phyloP scores from a whole-genome alignment of 2,888 invertebrate species.

The Protodeltote pygarga region DNA sequence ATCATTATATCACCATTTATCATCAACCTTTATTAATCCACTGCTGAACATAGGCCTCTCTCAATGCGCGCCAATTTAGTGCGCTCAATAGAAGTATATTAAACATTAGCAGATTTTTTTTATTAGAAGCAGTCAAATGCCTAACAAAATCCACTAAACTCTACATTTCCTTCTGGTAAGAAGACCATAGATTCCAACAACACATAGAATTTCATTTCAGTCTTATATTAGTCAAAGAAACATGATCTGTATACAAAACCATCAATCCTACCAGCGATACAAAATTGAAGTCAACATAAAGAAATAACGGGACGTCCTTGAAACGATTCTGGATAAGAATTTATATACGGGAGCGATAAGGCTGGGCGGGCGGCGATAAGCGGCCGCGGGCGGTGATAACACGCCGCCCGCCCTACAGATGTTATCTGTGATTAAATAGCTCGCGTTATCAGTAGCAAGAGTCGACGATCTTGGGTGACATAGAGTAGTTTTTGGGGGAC shows the following conservation, averaged over 20 bases:
- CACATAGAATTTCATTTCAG: too few relatives aligned
- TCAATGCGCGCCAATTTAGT: too few relatives aligned
- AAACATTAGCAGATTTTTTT: too few relatives aligned
- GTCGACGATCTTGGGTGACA: slow-evolving; percentile 65
- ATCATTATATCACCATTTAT: too few relatives aligned
- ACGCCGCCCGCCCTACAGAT: slow-evolving; percentile 75
- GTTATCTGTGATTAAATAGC: slow-evolving; percentile 83
- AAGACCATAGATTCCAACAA: too few relatives aligned
- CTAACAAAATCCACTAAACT: too few relatives aligned
- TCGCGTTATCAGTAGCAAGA: slow-evolving; percentile 70
- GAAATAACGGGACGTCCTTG: slow-evolving; percentile 60
- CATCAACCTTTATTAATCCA: too few relatives aligned
- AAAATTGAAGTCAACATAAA: slow-evolving; percentile 47
- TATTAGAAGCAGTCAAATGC: too few relatives aligned
- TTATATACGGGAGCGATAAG: slow-evolving; percentile 74
- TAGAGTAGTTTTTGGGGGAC: slow-evolving; percentile 53
- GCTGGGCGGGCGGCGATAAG: slow-evolving; percentile 71
- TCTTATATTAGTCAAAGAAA: too few relatives aligned
- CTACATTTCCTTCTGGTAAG: too few relatives aligned
- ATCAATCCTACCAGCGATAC: slow-evolving; percentile 32
- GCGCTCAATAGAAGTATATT: too few relatives aligned
- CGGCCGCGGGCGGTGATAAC: slow-evolving; percentile 71
- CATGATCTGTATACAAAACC: neutral
- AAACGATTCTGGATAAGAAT: slow-evolving; percentile 63
- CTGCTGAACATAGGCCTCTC: too few relatives aligned